phyloP scores from a whole-genome alignment of 2,888 invertebrate species.

The Steinernema hermaphroditum region DNA sequence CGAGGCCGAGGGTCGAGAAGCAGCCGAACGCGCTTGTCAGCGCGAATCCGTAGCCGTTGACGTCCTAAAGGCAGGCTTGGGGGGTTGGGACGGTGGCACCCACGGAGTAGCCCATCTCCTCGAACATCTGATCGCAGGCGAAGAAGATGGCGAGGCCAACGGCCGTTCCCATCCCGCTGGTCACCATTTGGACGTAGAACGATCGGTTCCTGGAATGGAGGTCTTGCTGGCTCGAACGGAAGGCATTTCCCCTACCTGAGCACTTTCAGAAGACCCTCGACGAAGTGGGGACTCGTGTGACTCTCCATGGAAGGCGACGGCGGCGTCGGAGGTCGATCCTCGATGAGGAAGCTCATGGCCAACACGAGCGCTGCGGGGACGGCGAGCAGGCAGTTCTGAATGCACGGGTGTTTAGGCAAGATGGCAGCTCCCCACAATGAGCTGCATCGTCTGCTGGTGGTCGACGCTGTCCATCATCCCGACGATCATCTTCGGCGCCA shows the following conservation, averaged over 20 bases:
- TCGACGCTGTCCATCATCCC: no score
- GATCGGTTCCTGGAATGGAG: conserved; percentile 35
- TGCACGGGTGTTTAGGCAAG: no score
- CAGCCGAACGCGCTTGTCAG: conserved; percentile 51
- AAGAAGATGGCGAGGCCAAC: conserved; percentile 37
- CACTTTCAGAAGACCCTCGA: conserved; percentile 39
- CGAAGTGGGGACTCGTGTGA: conserved; percentile 47
- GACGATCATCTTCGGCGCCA: conserved; percentile 49
- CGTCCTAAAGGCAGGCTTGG: conserved; percentile 27
- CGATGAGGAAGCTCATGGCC: conserved; percentile 37
- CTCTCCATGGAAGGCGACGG: conserved; percentile 58
- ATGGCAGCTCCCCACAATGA: no score
- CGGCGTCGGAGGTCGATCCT: conserved; percentile 54
- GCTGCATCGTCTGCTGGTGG: not conserved
- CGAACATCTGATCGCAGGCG: conserved; percentile 43
- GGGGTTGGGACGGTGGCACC: no score
- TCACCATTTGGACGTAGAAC: conserved; percentile 59
- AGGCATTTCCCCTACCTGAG: conserved; percentile 41
- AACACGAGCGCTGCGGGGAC: conserved; percentile 39
- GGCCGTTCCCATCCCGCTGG: conserved; percentile 49
- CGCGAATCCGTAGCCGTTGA: conserved; percentile 39
- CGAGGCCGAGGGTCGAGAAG: conserved; percentile 50
- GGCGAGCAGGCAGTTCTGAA: conserved; percentile 41
- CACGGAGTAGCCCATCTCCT: conserved; percentile 38
- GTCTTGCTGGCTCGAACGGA: no score